Conservation (phyloP, 2,888 invertebrate genomes). For the Rapana venosa region DNA sequence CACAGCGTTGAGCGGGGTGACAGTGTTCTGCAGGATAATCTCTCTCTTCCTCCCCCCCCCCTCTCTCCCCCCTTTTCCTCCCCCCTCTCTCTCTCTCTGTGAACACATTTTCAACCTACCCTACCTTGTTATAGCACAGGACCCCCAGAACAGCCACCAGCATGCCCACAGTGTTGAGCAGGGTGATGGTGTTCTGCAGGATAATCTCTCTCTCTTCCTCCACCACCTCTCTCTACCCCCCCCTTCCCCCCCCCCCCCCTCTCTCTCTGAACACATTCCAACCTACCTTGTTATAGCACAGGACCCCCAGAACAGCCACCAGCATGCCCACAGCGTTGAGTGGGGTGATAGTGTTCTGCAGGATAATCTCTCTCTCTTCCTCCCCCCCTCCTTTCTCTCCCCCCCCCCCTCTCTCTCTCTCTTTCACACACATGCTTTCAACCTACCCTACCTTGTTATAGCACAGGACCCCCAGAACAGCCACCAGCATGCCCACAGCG, state of each 20-base stretch:
- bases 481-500: constrained; percentile 92
- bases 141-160: constrained; percentile 92
- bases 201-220: constrained; percentile 80
- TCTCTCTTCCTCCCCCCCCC: constrained; percentile 63
- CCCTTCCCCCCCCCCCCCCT: no score
- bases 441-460: constrained; percentile 91
- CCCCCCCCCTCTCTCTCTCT: no score
- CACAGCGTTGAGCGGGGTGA: constrained; percentile 89
- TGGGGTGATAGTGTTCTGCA: constrained; percentile 94
- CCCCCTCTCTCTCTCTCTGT: no score
- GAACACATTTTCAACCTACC: no score
- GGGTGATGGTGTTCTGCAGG: constrained; percentile 93
- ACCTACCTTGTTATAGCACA: constrained; percentile 91
- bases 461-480: constrained; percentile 91
- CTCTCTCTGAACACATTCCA: no score
- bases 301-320: constrained; percentile 91
- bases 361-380: constrained; percentile 82
- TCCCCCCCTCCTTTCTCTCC: no score
- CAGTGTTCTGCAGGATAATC: constrained; percentile 93
- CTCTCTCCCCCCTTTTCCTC: no score
- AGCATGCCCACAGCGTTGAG: constrained; percentile 94
- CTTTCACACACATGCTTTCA: no score
- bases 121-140: constrained; percentile 92
- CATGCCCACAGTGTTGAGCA: constrained; percentile 93
- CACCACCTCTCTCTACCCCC: no score